Conservation (phyloP, 1,140 invertebrate genomes). For the Armadillidium nasatum region DNA sequence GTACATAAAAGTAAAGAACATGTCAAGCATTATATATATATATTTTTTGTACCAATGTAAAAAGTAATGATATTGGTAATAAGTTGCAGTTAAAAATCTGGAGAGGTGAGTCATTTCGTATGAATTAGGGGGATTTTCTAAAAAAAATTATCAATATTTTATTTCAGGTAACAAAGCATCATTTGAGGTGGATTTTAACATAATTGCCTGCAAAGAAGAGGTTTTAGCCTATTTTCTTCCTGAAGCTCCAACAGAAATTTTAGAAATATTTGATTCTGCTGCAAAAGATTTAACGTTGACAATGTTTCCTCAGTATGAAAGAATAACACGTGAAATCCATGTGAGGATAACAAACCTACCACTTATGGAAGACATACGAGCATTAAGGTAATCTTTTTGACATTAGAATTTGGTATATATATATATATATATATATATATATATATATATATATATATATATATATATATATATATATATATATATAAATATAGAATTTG, state of each 20-base stretch:
- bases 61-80: no score
- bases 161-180: slow-evolving; percentile 63
- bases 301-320: slow-evolving; percentile 93
- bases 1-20: no score
- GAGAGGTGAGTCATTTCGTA: no score
- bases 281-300: slow-evolving; percentile 75
- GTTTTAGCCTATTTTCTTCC: slow-evolving; percentile 94
- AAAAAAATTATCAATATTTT: not conserved
- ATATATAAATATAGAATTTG: slow-evolving; percentile 12
- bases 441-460: no score
- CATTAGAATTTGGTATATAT: no score
- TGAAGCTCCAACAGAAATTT: slow-evolving; percentile 93
- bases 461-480: not conserved
- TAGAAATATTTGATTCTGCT: slow-evolving; percentile 91
- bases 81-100: no score
- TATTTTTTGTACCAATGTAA: no score
- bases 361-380: slow-evolving; percentile 90
- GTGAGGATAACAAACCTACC: slow-evolving; percentile 92
- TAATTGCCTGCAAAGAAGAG: slow-evolving; percentile 82
- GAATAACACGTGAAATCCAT: slow-evolving; percentile 87
- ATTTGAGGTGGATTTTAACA: slow-evolving; percentile 89
- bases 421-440: no score
- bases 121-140: no score
- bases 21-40: no score
- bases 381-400: slow-evolving; percentile 65